Conservation (phyloP, 1,140 invertebrate genomes). For the Cydia fagiglandana region DNA sequence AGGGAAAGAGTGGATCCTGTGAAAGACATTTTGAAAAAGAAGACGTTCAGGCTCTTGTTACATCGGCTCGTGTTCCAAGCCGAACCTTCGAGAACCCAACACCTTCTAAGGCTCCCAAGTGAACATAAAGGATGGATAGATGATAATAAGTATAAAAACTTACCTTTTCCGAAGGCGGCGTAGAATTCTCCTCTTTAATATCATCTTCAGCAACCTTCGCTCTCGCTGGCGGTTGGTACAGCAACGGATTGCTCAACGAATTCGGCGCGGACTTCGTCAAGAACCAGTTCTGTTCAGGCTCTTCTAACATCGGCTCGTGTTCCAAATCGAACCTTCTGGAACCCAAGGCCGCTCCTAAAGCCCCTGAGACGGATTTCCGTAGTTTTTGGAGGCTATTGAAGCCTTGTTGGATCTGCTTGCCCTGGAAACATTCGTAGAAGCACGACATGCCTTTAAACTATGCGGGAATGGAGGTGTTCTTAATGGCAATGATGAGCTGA, state of each 20-base stretch:
- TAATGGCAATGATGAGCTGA: conserved; percentile 44
- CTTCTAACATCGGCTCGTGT: conserved; percentile 69
- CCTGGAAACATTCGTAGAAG: conserved; percentile 78
- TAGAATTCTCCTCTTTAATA: conserved; percentile 61
- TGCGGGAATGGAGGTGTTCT: conserved; percentile 49
- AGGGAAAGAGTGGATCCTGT: too few relatives aligned
- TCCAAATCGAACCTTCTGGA: conserved; percentile 73
- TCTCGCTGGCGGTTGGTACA: conserved; percentile 60
- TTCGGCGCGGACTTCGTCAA: conserved; percentile 88
- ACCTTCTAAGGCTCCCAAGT: too few relatives aligned
- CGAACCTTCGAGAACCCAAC: too few relatives aligned
- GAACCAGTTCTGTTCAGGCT: conserved; percentile 86
- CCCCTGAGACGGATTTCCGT: conserved; percentile 84
- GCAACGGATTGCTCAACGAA: conserved; percentile 83
- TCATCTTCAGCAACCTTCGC: conserved; percentile 63
- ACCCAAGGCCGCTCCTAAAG: conserved; percentile 78
- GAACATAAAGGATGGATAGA: too few relatives aligned
- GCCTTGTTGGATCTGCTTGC: conserved; percentile 76
- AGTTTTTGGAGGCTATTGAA: conserved; percentile 85
- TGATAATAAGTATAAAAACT: too few relatives aligned
- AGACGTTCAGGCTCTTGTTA: too few relatives aligned
- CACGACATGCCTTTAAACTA: conserved; percentile 78
- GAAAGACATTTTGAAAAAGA: too few relatives aligned
- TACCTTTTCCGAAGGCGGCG: conserved; percentile 69
- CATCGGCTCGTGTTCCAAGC: too few relatives aligned